Base-by-base conservation (phyloP, 2,888 invertebrate species). In the Chalcis sispes region DNA sequence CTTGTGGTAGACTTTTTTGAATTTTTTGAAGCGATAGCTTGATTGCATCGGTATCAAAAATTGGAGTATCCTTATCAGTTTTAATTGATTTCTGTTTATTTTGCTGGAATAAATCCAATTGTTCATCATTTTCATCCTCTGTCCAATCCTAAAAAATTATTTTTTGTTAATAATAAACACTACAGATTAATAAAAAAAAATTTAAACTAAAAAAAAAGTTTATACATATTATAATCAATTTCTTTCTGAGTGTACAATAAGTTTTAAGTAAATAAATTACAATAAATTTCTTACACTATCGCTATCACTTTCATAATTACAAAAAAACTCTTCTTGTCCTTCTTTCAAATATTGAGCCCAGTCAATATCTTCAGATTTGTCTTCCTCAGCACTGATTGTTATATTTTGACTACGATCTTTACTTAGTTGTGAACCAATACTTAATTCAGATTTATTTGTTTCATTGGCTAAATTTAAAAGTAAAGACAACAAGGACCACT, bases 331-430 rank as follows among this genome's bases (percentile, higher is more conserved):
- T 15, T 84, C 83, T 66, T 90, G 87, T 1, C 89, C 90, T 74
- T 90, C 90, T 54, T 85, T 89, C 40, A 91, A 85, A 83, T 90
- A 90, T 32, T 87, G 84, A 1, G 83, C 88, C 91, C 91, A 91
- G 80, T 91, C 89, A 48, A 90, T 89, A 58, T 88, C 87, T 75
- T 90, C 89, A 5, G 87, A 86, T n/a, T 83, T 81, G 23, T 84
- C 82, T 23, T 84, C 83, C 54, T 87, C 83, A 29, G 82, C 82
- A 13, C 79, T 73, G 1, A 74, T 72, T 58, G 73, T 48, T 0
- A 72, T 64, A 62, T 82, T 84, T 15, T 83, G 75, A 66, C 77
- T 83, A 23, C 77, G 78, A 62, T 86, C 84, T 25, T 78, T 75
- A 20, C 77, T 79, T 0, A 78, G 79, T 3, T 81, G 77, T 54